These are phyloP conservation scores for Vidua macroura DNA, from an alignment of 2,113 vertebrate species.

Conservation along the genomic window DNA sequence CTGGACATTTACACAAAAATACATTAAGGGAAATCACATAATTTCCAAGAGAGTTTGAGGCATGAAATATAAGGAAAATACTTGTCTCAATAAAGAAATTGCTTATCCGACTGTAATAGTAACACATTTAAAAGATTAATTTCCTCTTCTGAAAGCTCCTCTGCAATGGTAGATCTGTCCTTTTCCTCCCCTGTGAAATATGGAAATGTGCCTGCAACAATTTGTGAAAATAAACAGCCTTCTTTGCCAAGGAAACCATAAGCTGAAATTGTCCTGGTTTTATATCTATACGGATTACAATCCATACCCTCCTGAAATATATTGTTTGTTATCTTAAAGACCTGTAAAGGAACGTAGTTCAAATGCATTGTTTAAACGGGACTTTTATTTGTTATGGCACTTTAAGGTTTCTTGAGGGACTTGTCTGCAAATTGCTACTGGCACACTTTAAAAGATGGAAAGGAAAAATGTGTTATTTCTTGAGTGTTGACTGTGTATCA, in stretches of 20 bases:
- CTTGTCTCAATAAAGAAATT: background rate
- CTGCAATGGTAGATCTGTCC: conserved; percentile 12
- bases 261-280: background rate
- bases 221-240: conserved; percentile 53
- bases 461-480: background rate
- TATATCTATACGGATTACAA: conserved; percentile 11
- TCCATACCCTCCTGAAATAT: background rate
- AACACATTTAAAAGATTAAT: conserved; percentile 57
- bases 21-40: background rate
- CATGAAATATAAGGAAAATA: background rate
- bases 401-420: conserved; percentile 42
- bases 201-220: conserved; percentile 12
- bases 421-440: conserved; percentile 30
- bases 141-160: conserved; percentile 26
- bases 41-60: background rate
- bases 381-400: conserved; percentile 27
- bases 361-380: background rate
- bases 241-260: conserved; percentile 21
- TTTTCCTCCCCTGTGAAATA: conserved; percentile 48
- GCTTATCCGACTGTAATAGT: conserved; percentile 9
- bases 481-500: background rate
- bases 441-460: conserved; percentile 26
- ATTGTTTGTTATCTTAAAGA: background rate
- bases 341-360: background rate
- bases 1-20: background rate